Evolutionary conservation across 92 coral and sea anemone genomes (phyloP), one percentile per base, ranked within the genome.

Genomic region (Phenganax marumi): DNA sequence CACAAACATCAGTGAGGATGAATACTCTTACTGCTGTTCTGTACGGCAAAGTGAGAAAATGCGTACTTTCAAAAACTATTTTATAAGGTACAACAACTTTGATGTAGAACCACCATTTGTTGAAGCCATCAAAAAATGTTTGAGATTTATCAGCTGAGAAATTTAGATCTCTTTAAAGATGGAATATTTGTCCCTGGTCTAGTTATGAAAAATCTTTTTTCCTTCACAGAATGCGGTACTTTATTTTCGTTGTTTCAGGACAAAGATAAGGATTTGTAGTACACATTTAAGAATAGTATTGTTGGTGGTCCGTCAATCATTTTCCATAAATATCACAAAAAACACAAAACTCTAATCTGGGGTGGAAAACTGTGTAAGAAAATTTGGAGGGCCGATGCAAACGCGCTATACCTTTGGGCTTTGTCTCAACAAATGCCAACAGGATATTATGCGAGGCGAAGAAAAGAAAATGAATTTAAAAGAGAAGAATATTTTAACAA

Each of bases 281-380:
- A 70, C 26, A n/a, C 48, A 12, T 85, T 88, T 17, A 74, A 84
- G 64, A 19, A 79, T 13, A 88, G 84, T 43, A 84, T 74, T 60
- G 84, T 74, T 0, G 91, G 88, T 9, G 84, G 91, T 0, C 91
- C 86, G 0, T 62, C 75, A 10, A 88, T 85, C 24, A 88, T 85
- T 0, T 85, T 88, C 18, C 86, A 88, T 54, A 49, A 86, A 5
- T 88, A 73, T 26, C 91, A 88, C 75, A 81, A 75, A 8, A 69
- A 50, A 63, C 72, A 76, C 22, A 78, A 84, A 50, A 84, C 81
- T 3, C 39, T 65, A 19, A 75, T 87, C 4, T 60, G 90, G 19
- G 91, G 74, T 13, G 74, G 74, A 13, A 68, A 48, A 39, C 50
- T n/a, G 14, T 68, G 74, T 85, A 75, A 19, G 85, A 85, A n/a